Conservation (phyloP, 2,797 vertebrate species). For the Acrossocheilus fasciatus region DNA sequence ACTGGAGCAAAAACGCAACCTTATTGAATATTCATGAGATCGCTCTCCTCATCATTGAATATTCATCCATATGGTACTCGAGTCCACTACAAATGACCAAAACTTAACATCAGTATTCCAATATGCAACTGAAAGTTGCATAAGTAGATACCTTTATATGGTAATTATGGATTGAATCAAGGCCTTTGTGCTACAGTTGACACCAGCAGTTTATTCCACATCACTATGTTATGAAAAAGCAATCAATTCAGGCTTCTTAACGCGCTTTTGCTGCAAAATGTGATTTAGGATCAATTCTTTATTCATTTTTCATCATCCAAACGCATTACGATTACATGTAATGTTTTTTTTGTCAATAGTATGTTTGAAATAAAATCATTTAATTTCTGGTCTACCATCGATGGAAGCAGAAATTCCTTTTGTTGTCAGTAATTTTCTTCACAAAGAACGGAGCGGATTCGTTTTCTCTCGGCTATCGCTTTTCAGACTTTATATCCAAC, state of each 20-base stretch:
- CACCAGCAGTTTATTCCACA: conserved; percentile 5
- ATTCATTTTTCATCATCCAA: neutral
- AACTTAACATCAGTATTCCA: conserved; percentile 4
- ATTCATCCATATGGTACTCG: conserved; percentile 47
- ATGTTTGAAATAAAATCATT: neutral
- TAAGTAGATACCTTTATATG: conserved; percentile 16
- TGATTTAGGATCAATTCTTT: neutral
- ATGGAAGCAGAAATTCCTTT: neutral
- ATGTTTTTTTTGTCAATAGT: neutral
- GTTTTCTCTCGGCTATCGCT: neutral
- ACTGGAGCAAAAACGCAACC: conserved; percentile 18
- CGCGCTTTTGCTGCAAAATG: neutral
- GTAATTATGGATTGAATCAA: conserved; percentile 9
- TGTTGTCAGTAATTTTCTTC: neutral
- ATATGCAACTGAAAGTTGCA: conserved; percentile 5
- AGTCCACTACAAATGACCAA: conserved; percentile 42
- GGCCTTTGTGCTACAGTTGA: neutral
- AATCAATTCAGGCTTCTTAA: neutral
- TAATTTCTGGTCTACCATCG: neutral
- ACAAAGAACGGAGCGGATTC: neutral
- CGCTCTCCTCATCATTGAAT: conserved; percentile 30
- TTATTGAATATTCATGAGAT: conserved; percentile 38
- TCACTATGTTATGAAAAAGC: neutral
- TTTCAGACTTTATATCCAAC: conserved; percentile 11
- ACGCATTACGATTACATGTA: neutral